A percentile compares a stretch with the other conserved stretches of the same genome.
These are phyloP conservation scores for Sarcophaga subvicina DNA, from an alignment of 2,888 invertebrate genomes.

Conservation along the genomic window DNA sequence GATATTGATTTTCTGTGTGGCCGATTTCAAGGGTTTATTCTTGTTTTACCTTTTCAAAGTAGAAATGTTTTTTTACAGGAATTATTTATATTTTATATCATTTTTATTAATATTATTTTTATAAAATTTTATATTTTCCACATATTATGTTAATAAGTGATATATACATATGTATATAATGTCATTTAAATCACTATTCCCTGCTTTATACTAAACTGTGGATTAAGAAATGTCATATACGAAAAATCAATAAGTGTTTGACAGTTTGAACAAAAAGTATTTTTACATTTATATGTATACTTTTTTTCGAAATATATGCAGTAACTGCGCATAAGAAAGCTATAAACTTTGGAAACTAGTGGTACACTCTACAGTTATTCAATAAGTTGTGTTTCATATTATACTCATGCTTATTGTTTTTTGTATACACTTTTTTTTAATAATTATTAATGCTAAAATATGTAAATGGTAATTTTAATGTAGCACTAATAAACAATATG, in stretches of 20 bases:
- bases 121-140: neutral
- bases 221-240: constrained; percentile 45
- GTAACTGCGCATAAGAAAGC: constrained; percentile 39
- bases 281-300: neutral
- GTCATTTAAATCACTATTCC: constrained; percentile 6
- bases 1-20: constrained; percentile 40
- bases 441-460: too few relatives aligned
- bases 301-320: neutral
- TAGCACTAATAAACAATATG: too few relatives aligned
- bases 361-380: too few relatives aligned
- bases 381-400: too few relatives aligned
- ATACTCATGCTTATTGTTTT: too few relatives aligned
- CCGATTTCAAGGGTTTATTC: constrained; percentile 50
- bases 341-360: too few relatives aligned
- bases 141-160: neutral
- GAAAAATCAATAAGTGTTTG: constrained; percentile 57
- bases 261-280: constrained; percentile 36
- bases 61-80: constrained; percentile 1
- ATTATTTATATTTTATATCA: constrained; percentile 22
- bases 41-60: constrained; percentile 40
- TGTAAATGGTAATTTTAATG: too few relatives aligned
- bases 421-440: too few relatives aligned
- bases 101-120: neutral
- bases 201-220: constrained; percentile 35
- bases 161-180: neutral